Percentiles rank a stretch among this genome's conserved stretches.
Evolutionary conservation across 1,140 invertebrate genomes (phyloP).

Genomic region (Nasonia vitripennis): DNA sequence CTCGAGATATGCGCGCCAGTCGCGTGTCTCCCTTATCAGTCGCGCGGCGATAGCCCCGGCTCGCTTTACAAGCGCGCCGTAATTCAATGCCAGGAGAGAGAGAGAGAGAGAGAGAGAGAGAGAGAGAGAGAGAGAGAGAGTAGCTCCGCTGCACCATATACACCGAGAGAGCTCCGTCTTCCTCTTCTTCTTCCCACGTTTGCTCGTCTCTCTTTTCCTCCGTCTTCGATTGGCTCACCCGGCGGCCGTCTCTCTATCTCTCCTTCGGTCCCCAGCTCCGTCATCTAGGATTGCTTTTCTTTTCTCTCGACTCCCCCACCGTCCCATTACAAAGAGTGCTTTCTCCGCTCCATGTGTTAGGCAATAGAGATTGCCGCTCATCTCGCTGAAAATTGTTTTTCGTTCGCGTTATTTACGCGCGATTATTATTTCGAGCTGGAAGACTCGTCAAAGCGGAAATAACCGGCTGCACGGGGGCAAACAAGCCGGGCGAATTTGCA

Average conservation of each 20-base stretch:
- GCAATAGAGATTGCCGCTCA: too few relatives aligned
- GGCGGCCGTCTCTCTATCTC: background rate
- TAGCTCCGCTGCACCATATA: background rate
- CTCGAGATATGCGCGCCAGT: conserved; percentile 64
- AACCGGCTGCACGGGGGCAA: too few relatives aligned
- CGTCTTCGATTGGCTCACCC: background rate
- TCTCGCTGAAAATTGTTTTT: too few relatives aligned
- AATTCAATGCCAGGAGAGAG: conserved; percentile 65
- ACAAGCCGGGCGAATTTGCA: background rate
- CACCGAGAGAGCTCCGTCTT: background rate
- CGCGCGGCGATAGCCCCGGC: conserved; percentile 61
- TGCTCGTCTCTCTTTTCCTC: background rate
- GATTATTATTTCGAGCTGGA: background rate
- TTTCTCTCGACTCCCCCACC: background rate
- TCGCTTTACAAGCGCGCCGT: conserved; percentile 69
- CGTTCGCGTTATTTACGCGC: too few relatives aligned
- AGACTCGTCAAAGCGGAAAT: background rate
- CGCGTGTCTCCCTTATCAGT: conserved; percentile 70
- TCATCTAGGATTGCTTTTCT: background rate
- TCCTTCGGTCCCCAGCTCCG: background rate
- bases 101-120: conserved; percentile 28
- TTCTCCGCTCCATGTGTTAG: too few relatives aligned
- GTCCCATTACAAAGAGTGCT: too few relatives aligned
- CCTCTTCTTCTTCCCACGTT: background rate
- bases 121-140: conserved; percentile 37